These are phyloP conservation scores for Eupristina koningsbergeri DNA, from an alignment of 1,140 invertebrate genomes.

Conservation along the genomic window DNA sequence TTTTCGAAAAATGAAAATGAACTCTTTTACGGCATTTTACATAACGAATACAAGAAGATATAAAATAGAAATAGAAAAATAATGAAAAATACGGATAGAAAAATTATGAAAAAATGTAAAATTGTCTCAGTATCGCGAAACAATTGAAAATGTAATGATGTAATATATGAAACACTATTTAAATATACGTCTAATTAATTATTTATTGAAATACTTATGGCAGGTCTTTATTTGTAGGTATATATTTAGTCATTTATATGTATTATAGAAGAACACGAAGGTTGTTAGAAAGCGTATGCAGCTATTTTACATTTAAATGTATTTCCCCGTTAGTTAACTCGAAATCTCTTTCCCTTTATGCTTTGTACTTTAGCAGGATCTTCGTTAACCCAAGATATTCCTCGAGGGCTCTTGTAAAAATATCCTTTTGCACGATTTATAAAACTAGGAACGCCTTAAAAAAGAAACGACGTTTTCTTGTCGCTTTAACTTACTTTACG, in stretches of 20 bases:
- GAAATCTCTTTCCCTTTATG: constrained; percentile 50
- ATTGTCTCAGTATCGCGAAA: constrained; percentile 23
- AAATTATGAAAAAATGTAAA: neutral
- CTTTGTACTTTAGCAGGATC: neutral
- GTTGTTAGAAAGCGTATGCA: constrained; percentile 52
- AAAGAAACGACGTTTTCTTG: too few species aligned
- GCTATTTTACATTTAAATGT: constrained; percentile 59
- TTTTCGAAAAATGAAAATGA: neutral
- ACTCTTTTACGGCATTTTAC: neutral
- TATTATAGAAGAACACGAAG: too few species aligned
- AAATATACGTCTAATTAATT: neutral
- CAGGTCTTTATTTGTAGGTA: too few species aligned
- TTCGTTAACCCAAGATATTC: constrained; percentile 28
- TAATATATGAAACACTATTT: neutral
- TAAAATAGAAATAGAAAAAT: too few species aligned
- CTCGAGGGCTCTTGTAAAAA: neutral
- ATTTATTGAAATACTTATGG: too few species aligned
- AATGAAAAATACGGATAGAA: too few species aligned
- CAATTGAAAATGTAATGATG: constrained; percentile 46
- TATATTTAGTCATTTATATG: too few species aligned
- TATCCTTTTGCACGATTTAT: neutral
- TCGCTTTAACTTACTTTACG: too few species aligned
- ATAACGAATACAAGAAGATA: neutral
- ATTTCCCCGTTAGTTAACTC: constrained; percentile 56
- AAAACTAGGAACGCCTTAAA: neutral